phyloP scores from a whole-genome alignment of 1,140 invertebrate genomes.

The Zaprionus kolodkinae region DNA sequence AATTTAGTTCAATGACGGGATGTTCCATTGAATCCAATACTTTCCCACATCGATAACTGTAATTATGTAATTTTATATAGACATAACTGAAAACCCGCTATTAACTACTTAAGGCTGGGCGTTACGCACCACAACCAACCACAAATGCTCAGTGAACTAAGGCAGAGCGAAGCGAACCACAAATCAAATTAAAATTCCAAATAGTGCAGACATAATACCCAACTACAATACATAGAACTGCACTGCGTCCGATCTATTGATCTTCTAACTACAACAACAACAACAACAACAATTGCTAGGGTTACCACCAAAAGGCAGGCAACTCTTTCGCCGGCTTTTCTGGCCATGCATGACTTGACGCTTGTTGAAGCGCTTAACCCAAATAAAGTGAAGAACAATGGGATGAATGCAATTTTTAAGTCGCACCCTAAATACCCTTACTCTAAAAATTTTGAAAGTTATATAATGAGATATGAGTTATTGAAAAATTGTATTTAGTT shows the following conservation, averaged over 20 bases:
- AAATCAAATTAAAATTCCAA: constrained; percentile 78
- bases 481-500: too few species aligned
- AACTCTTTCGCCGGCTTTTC: constrained; percentile 45
- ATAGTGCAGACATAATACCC: constrained; percentile 45
- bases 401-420: not conserved
- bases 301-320: constrained; percentile 31
- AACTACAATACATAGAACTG: constrained; percentile 44
- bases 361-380: constrained; percentile 73
- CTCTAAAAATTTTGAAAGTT: too few species aligned
- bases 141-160: constrained; percentile 46
- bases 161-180: constrained; percentile 59
- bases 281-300: not conserved
- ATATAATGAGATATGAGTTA: too few species aligned
- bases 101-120: constrained; percentile 64
- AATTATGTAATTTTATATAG: constrained; percentile 60
- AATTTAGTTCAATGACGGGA: not conserved
- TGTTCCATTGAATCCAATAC: not conserved
- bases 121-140: constrained; percentile 40
- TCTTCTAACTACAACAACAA: constrained; percentile 29
- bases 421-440: constrained; percentile 23
- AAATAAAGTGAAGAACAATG: constrained; percentile 53
- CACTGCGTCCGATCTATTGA: constrained; percentile 39
- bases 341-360: constrained; percentile 69
- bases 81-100: constrained; percentile 44
- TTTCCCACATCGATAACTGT: constrained; percentile 29